Evolutionary conservation across 2,888 invertebrate species (phyloP), one percentile per base, ranked within the genome.

Genomic region (Cantharis nigra): DNA sequence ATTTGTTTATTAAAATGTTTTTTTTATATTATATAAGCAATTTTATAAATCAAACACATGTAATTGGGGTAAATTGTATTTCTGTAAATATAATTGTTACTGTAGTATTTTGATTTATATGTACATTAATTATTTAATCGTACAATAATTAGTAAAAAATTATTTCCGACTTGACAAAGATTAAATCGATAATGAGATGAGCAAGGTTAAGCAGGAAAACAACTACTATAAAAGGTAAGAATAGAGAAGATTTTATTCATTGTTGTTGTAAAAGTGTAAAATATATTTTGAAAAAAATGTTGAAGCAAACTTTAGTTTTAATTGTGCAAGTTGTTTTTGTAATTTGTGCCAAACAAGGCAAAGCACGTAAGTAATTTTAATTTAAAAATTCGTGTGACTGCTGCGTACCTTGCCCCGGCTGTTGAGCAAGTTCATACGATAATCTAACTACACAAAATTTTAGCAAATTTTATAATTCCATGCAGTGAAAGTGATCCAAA

Each of bases 381-480:
- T 33, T 33, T 33, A 1, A 26, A 26, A 3, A 33, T 33, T 33
- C 5, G 0, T n/a, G 49, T 49, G n/a, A 49, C 49, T 49, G 49
- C n/a, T n/a, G 49, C n/a, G 49, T 13, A 49, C 49, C 1, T 4
- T 49, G n/a, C 0, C 49, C n/a, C 2, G 13, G n/a, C 49, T 49
- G n/a, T 1, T 2, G 49, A 13, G 49, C 49, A 20, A 3, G 3
- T 20, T 20, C 20, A 20, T 23, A 4, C 23, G 3, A 23, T 23
- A 20, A 3, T 23, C 23, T 23, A 23, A 23, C 7, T 23, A 4
- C 23, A 5, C 23, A 4, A 0, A n/a, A 49, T 83, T 83, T 73
- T 75, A 87, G 87, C 87, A 4, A 78, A 78, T 9, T 87, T 85
- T 74, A 82, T 87, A 9, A 81, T 80, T 16, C 77, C 84, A 3